These are phyloP conservation scores for Serripes groenlandicus DNA, from an alignment of 2,888 invertebrate genomes.

Conservation along the genomic window DNA sequence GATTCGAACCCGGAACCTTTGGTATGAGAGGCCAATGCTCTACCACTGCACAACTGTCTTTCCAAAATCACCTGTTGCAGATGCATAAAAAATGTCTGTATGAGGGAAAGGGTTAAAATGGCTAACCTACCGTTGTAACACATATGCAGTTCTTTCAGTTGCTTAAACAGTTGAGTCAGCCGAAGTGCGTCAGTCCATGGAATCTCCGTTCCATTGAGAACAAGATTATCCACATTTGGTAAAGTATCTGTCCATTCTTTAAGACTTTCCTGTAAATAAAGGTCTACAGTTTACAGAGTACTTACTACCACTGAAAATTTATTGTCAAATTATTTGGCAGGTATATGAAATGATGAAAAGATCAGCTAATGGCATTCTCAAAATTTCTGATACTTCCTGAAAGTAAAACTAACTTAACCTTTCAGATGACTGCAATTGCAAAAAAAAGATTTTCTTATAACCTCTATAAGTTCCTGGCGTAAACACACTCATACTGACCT, in stretches of 20 bases:
- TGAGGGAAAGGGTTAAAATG: neutral
- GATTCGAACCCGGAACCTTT: too few relatives aligned
- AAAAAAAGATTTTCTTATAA: too few relatives aligned
- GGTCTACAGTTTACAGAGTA: too few relatives aligned
- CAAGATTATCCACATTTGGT: conserved; percentile 89
- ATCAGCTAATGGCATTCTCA: too few relatives aligned
- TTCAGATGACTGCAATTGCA: too few relatives aligned
- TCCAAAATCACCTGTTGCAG: neutral
- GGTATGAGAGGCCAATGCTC: too few relatives aligned
- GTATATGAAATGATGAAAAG: too few relatives aligned
- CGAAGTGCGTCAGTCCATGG: conserved; percentile 90
- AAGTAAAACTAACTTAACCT: too few relatives aligned
- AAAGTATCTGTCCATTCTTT: conserved; percentile 88
- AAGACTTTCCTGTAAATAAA: conserved; percentile 88
- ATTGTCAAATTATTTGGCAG: too few relatives aligned
- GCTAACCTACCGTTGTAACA: conserved; percentile 78
- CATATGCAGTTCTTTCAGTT: conserved; percentile 78
- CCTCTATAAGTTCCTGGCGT: too few relatives aligned
- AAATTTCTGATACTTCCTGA: too few relatives aligned
- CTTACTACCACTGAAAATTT: too few relatives aligned
- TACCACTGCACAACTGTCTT: neutral
- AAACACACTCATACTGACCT: conserved; percentile 61
- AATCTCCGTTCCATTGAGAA: conserved; percentile 90
- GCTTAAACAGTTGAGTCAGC: conserved; percentile 68
- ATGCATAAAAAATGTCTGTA: neutral